A percentile compares a stretch with the other conserved stretches of the same genome.
phyloP scores from a whole-genome alignment of 2,113 vertebrate species.

The Lichenostomus cassidix region DNA sequence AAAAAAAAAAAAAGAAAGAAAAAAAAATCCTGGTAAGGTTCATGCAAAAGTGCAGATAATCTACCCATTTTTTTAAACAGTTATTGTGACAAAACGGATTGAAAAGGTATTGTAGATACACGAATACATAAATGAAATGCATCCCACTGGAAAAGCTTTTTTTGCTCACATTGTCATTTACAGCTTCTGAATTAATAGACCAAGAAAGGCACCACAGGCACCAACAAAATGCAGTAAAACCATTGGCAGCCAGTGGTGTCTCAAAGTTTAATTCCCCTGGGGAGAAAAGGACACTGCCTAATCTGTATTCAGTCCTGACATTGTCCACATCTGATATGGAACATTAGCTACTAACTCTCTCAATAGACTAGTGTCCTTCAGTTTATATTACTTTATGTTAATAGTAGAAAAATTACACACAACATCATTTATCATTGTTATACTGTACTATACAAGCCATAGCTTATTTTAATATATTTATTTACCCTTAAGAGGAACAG shows the following conservation, averaged over 20 bases:
- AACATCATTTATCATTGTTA: conserved; percentile 99
- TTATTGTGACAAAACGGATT: conserved; percentile 72
- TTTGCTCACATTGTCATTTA: conserved; percentile 83
- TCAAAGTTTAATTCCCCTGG: conserved; percentile 94
- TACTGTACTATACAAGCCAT: conserved; percentile 79
- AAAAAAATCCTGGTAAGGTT: not conserved
- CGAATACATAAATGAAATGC: conserved; percentile 76
- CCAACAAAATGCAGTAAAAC: conserved; percentile 91
- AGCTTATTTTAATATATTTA: conserved; percentile 89
- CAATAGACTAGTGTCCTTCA: conserved; percentile 99
- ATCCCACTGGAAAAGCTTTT: conserved; percentile 80
- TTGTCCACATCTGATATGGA: conserved; percentile 99
- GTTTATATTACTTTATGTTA: conserved; percentile 99
- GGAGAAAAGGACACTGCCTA: conserved; percentile 98
- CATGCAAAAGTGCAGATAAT: conserved; percentile 65
- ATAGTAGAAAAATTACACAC: conserved; percentile 99
- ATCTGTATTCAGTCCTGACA: conserved; percentile 99
- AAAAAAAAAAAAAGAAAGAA: not conserved
- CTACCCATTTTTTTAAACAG: conserved; percentile 64
- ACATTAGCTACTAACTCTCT: conserved; percentile 99
- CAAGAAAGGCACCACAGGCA: conserved; percentile 89
- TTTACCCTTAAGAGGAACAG: conserved; percentile 87
- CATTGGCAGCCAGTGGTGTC: conserved; percentile 89
- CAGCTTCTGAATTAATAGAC: conserved; percentile 90
- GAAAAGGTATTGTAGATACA: conserved; percentile 57